phyloP scores from a whole-genome alignment of 2,888 invertebrate genomes.

The Trichacis sp. region DNA sequence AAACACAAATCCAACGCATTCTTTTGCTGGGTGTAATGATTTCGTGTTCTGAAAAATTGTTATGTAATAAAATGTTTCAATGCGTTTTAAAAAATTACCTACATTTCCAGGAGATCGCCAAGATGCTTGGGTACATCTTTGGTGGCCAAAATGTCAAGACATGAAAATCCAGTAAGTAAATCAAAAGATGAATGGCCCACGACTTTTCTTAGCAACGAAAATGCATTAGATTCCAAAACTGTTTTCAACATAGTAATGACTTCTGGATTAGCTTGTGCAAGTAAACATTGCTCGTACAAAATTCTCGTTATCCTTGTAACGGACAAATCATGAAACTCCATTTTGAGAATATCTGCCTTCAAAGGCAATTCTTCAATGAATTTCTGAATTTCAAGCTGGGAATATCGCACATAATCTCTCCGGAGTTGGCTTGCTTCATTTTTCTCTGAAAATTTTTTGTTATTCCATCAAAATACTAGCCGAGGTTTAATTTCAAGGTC shows the following conservation, averaged over 20 bases:
- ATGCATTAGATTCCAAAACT: slow-evolving; percentile 13
- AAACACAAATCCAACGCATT: slow-evolving; percentile 54
- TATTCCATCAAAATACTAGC: too few relatives aligned
- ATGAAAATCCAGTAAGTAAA: slow-evolving; percentile 59
- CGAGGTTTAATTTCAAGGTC: too few relatives aligned
- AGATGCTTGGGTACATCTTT: slow-evolving; percentile 54
- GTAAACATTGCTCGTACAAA: slow-evolving; percentile 44
- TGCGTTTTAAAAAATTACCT: slow-evolving; percentile 10
- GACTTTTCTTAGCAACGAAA: slow-evolving; percentile 61
- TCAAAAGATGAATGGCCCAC: slow-evolving; percentile 63
- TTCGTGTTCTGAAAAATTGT: slow-evolving; percentile 43
- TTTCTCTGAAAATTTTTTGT: slow-evolving; percentile 3
- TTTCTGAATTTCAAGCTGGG: slow-evolving; percentile 21
- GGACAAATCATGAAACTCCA: slow-evolving; percentile 54
- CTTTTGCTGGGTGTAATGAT: slow-evolving; percentile 48
- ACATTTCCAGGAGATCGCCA: slow-evolving; percentile 40
- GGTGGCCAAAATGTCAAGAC: slow-evolving; percentile 58
- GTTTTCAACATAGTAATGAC: not conserved
- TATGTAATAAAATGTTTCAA: not conserved
- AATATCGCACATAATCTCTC: not conserved
- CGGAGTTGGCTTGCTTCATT: not conserved
- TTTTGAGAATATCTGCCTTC: slow-evolving; percentile 34
- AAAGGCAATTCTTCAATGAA: slow-evolving; percentile 25
- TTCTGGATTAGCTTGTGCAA: slow-evolving; percentile 3
- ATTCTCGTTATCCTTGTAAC: slow-evolving; percentile 50